These are phyloP conservation scores for Catocala sponsa DNA, from an alignment of 2,888 invertebrate genomes.

Conservation along the genomic window DNA sequence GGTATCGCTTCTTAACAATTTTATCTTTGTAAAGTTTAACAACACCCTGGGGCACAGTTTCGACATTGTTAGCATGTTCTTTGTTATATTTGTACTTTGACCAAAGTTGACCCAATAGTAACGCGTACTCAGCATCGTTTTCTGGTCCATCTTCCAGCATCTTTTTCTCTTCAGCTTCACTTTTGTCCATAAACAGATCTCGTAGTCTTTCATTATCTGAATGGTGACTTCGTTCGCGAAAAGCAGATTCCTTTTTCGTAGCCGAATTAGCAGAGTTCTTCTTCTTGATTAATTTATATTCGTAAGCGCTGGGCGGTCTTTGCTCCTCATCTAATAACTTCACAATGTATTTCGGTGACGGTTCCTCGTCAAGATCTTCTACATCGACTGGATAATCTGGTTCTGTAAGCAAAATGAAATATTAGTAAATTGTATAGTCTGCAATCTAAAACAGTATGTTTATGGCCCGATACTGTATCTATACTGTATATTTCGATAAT, in stretches of 20 bases:
- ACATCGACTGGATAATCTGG: conserved; percentile 74
- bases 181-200: conserved; percentile 76
- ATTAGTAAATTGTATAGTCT: too few species aligned
- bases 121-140: conserved; percentile 85
- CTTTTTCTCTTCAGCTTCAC: conserved; percentile 69
- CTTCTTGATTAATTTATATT: conserved; percentile 87
- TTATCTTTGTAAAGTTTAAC: conserved; percentile 82
- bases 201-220: conserved; percentile 77
- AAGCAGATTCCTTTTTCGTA: conserved; percentile 75
- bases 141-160: conserved; percentile 68
- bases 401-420: conserved; percentile 62
- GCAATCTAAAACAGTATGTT: too few species aligned
- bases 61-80: conserved; percentile 67
- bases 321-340: conserved; percentile 77
- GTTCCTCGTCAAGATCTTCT: conserved; percentile 74
- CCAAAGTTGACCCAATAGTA: conserved; percentile 87
- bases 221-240: conserved; percentile 79
- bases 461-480: too few species aligned
- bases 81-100: conserved; percentile 86
- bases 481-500: too few species aligned
- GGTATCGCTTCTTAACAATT: conserved; percentile 79
- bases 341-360: conserved; percentile 73
- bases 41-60: conserved; percentile 77
- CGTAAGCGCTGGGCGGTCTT: conserved; percentile 84
- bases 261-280: conserved; percentile 67